Percentiles rank a stretch among this genome's conserved stretches.
phyloP scores from a whole-genome alignment of 1,140 invertebrate species.

The Scaptomyza pallida region DNA sequence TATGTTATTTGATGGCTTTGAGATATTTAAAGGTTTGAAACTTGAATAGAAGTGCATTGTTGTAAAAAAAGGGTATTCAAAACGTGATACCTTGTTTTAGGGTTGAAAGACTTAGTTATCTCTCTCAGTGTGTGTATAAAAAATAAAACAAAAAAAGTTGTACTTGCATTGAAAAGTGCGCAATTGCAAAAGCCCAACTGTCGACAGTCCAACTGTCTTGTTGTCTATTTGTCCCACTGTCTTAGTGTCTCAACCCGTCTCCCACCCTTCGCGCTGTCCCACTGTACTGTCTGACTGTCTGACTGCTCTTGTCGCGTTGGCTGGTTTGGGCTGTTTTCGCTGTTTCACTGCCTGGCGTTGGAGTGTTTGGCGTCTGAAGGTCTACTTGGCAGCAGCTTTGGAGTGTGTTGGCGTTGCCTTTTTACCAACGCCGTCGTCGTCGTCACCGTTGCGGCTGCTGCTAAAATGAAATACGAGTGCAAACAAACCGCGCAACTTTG shows the following conservation, averaged over 20 bases:
- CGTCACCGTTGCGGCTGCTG: slow-evolving; percentile 17
- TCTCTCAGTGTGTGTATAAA: slow-evolving; percentile 48
- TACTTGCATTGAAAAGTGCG: slow-evolving; percentile 66
- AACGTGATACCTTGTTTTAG: neutral
- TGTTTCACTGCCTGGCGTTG: slow-evolving; percentile 68
- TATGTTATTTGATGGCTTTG: too few relatives aligned
- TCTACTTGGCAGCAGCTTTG: slow-evolving; percentile 78
- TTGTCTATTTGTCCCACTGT: slow-evolving; percentile 16
- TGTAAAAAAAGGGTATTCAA: neutral
- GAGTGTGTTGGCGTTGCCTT: slow-evolving; percentile 72
- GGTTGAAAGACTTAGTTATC: slow-evolving; percentile 24
- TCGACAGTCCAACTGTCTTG: slow-evolving; percentile 47
- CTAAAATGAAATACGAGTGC: slow-evolving; percentile 69
- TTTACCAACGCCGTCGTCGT: neutral
- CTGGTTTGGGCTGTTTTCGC: slow-evolving; percentile 30
- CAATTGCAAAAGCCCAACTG: slow-evolving; percentile 71
- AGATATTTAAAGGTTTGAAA: too few relatives aligned
- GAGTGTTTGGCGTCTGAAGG: slow-evolving; percentile 82
- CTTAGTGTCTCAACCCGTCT: neutral
- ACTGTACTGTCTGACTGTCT: slow-evolving; percentile 53
- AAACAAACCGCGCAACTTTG: slow-evolving; percentile 54
- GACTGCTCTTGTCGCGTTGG: slow-evolving; percentile 65
- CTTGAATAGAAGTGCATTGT: too few relatives aligned
- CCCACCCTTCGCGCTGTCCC: too few relatives aligned
- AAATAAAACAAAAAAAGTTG: too few relatives aligned